A percentile compares a stretch with the other conserved stretches of the same genome.
phyloP scores from a whole-genome alignment of 2,797 vertebrate species.

The Myripristis murdjan region DNA sequence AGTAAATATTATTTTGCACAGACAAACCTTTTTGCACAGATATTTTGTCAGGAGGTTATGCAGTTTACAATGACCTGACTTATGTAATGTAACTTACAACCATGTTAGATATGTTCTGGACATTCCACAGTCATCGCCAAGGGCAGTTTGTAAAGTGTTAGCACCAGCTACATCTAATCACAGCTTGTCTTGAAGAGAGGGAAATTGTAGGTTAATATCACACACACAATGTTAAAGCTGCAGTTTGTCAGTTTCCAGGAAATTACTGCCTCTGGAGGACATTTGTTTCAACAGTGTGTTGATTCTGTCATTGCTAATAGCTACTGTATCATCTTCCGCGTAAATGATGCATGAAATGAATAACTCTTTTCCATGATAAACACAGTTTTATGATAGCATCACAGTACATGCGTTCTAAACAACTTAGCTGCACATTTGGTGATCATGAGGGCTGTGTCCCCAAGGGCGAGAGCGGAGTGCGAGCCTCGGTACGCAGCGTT shows the following conservation, averaged over 20 bases:
- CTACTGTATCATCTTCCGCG: constrained; percentile 51
- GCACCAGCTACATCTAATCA: constrained; percentile 34
- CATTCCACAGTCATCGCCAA: constrained; percentile 45
- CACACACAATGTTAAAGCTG: constrained; percentile 29
- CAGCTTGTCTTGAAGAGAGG: constrained; percentile 36
- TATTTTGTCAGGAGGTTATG: no score
- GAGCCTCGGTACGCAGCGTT: constrained; percentile 43
- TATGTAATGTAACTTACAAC: constrained; percentile 32
- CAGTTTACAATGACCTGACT: constrained; percentile 28
- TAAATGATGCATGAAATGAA: constrained; percentile 65
- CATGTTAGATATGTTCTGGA: constrained; percentile 53
- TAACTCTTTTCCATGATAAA: constrained; percentile 47
- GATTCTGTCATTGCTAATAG: constrained; percentile 51
- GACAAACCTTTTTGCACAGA: constrained; percentile 18
- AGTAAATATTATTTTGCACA: constrained; percentile 16
- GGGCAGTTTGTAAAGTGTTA: constrained; percentile 52
- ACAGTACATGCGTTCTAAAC: constrained; percentile 50
- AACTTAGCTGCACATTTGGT: constrained; percentile 47
- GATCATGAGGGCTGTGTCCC: constrained; percentile 54
- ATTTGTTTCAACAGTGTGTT: constrained; percentile 64
- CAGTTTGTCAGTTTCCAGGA: constrained; percentile 49
- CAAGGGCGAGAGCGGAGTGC: constrained; percentile 41
- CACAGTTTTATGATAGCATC: constrained; percentile 62
- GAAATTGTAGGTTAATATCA: constrained; percentile 45
- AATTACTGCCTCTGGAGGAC: constrained; percentile 41